Base-by-base conservation (phyloP, 1,140 invertebrate species). In the Pristionchus pacificus region DNA sequence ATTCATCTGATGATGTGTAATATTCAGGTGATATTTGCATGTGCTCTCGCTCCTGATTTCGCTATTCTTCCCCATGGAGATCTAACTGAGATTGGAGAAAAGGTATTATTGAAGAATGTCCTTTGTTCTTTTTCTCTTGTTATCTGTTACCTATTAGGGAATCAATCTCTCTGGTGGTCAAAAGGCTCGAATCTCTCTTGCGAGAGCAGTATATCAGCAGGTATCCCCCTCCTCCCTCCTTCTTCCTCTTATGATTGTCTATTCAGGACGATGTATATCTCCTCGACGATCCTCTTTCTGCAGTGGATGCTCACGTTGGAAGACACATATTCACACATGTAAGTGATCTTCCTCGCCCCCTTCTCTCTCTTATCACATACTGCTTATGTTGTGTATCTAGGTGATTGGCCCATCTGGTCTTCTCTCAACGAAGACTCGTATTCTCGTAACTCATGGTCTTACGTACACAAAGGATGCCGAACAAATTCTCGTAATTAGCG, bases 41-140 rank as follows among this genome's bases (percentile, higher is more conserved):
- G 87, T 85, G 72, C 85, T 82, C 83, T 92, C 14, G 86, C 88
- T 77, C 87, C 87, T 27, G 91, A 92, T 83, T 82, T 92, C 64
- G 87, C 89, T 13, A 85, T 89, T 38, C 79, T 91, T 10, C 85
- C 87, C 0, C 85, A 88, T 65, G 89, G 90, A 0, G 90, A 91
- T 80, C 83, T 87, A 61, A 90, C 90, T 2, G 87, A 89, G 69
- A 80, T 79, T 32, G 75, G 75, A 6, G 75, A 77, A 77, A 77
- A 78, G 38, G 75, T 29, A 61, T 13, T 10, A 49, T 10, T 6
- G 19, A 10, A 49, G 6, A 10, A 49, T 19, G 38, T 6, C 38
- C 19, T 49, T 49, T 49, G 38, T 49, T 49, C 19, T 19, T 10
- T 49, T 49, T 19, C 19, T 64, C 25, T 55, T 67, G 32, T 55